These are phyloP conservation scores for Biston stratarius DNA, from an alignment of 2,888 invertebrate species.

Conservation along the genomic window DNA sequence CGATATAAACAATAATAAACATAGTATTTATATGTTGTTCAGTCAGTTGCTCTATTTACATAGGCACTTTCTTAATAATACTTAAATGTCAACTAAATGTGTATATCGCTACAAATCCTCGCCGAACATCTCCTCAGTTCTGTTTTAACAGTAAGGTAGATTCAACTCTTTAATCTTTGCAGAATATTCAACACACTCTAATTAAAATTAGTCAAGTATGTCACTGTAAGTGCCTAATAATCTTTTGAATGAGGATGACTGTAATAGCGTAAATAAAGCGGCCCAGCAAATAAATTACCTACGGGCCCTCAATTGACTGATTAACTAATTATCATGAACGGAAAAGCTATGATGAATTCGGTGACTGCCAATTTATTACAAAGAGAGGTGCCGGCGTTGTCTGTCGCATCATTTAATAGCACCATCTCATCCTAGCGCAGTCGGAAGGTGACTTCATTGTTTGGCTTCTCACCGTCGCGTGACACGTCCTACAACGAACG, in stretches of 20 bases:
- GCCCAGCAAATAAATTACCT: neutral
- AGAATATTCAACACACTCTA: no score
- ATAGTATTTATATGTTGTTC: no score
- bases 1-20: no score
- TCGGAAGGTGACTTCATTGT: constrained; percentile 72
- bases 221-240: neutral
- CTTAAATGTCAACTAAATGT: no score
- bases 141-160: no score
- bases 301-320: neutral
- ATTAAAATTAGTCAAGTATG: no score
- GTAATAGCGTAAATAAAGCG: neutral
- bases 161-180: no score
- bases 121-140: no score
- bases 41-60: no score
- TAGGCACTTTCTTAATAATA: no score
- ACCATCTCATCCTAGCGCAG: constrained; percentile 1
- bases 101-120: no score
- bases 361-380: neutral
- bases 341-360: constrained; percentile 9
- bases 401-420: constrained; percentile 26
- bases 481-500: constrained; percentile 76
- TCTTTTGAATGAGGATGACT: neutral
- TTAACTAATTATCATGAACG: constrained; percentile 12
- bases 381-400: neutral
- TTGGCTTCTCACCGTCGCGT: constrained; percentile 69